Evolutionary conservation across 2,888 invertebrate genomes (phyloP).

Genomic region (Philopedon plagiatum): DNA sequence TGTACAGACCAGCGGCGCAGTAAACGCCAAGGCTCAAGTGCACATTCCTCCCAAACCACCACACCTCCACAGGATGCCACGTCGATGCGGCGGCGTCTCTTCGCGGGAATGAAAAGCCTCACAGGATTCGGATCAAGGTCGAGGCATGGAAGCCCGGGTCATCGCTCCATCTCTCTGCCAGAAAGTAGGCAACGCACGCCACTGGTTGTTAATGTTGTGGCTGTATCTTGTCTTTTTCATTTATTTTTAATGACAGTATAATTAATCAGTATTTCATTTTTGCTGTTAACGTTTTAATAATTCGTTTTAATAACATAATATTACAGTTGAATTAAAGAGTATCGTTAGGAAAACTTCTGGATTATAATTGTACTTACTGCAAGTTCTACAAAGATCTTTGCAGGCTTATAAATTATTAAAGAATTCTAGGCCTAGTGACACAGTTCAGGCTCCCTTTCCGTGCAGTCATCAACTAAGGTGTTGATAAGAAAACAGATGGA

Average conservation of each 20-base stretch:
- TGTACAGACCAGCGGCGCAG: conserved; percentile 49
- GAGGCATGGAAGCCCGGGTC: conserved; percentile 79
- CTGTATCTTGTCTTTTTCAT: conserved; percentile 11
- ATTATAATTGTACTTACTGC: too few relatives aligned
- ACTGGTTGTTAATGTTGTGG: conserved; percentile 36
- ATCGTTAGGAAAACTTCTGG: too few relatives aligned
- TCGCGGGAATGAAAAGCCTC: conserved; percentile 86
- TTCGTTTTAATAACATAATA: too few relatives aligned
- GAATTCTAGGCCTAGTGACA: too few relatives aligned
- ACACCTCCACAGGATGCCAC: conserved; percentile 68
- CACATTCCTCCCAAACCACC: conserved; percentile 22
- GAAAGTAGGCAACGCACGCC: conserved; percentile 78
- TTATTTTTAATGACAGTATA: background rate
- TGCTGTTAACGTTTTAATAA: too few relatives aligned
- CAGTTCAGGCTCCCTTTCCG: too few relatives aligned
- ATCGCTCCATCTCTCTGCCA: conserved; percentile 88
- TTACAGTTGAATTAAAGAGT: too few relatives aligned
- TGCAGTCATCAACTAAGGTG: too few relatives aligned
- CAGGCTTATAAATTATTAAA: too few relatives aligned
- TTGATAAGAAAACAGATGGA: too few relatives aligned
- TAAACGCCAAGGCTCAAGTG: conserved; percentile 26
- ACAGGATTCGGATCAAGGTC: conserved; percentile 81
- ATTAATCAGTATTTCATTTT: too few relatives aligned
- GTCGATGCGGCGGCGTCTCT: conserved; percentile 82
- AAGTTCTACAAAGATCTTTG: too few relatives aligned